These are phyloP conservation scores for Diarsia mendica DNA, from an alignment of 2,888 invertebrate genomes.

Conservation along the genomic window DNA sequence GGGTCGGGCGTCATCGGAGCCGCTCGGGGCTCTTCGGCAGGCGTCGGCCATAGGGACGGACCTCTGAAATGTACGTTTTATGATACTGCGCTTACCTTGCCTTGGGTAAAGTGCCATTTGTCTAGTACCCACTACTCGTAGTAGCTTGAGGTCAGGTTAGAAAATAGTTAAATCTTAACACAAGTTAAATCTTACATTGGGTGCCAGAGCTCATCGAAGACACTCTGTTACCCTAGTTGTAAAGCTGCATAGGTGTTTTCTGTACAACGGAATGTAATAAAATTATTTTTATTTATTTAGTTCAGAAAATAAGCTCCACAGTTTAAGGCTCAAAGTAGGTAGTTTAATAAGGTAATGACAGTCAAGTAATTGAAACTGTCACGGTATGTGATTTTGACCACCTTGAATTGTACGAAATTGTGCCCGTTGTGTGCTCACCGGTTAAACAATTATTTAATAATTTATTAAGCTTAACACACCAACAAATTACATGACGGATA, in stretches of 20 bases:
- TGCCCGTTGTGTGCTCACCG: neutral
- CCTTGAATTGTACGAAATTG: neutral
- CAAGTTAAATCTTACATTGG: too few species aligned
- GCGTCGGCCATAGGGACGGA: constrained; percentile 18
- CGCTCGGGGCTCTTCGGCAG: constrained; percentile 3
- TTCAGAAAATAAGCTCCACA: neutral
- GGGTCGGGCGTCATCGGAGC: constrained; percentile 23
- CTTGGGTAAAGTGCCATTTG: constrained; percentile 5
- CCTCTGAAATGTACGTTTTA: constrained; percentile 45
- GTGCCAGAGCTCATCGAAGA: too few species aligned
- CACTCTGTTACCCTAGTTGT: too few species aligned
- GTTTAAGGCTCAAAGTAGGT: neutral
- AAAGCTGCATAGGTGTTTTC: too few species aligned
- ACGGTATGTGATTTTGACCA: neutral
- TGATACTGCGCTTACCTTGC: constrained; percentile 45
- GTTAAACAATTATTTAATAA: too few species aligned
- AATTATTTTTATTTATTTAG: too few species aligned
- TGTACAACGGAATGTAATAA: too few species aligned
- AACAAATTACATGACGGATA: too few species aligned
- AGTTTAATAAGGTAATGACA: neutral
- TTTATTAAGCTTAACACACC: too few species aligned
- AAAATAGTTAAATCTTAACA: too few species aligned
- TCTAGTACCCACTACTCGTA: too few species aligned
- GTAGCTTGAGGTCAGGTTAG: neutral
- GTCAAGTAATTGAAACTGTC: neutral